Evolutionary conservation across 2,888 invertebrate species (phyloP).

Genomic region (Pseudoips prasinana): DNA sequence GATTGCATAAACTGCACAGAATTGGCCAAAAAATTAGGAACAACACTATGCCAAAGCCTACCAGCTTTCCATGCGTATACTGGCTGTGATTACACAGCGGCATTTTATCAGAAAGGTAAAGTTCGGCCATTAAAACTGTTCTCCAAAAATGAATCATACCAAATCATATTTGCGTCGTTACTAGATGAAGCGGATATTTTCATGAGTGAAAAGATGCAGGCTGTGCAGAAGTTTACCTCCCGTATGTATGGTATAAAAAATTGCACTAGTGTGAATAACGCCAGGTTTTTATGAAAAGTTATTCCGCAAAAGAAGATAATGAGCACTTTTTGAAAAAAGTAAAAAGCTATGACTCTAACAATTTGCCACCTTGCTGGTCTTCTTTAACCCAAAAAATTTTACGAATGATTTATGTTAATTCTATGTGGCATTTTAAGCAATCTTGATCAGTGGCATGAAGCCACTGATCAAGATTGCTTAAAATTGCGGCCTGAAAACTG

Average conservation of each 20-base stretch:
- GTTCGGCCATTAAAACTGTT: slow-evolving; percentile 5
- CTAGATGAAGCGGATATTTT: slow-evolving; percentile 24
- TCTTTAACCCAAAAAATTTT: slow-evolving; percentile 10
- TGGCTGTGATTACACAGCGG: slow-evolving; percentile 38
- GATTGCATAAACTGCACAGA: neutral
- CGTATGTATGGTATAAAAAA: slow-evolving; percentile 7
- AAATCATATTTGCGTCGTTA: slow-evolving; percentile 41
- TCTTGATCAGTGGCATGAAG: too few relatives aligned
- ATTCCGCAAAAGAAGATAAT: neutral
- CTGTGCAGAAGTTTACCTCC: neutral
- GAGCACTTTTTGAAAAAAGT: neutral
- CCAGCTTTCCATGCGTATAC: slow-evolving; percentile 39
- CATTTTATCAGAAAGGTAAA: slow-evolving; percentile 39
- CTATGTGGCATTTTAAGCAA: slow-evolving; percentile 16
- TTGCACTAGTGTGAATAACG: slow-evolving; percentile 6
- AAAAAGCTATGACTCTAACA: slow-evolving; percentile 1
- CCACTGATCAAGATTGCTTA: slow-evolving; percentile 10
- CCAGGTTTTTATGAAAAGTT: slow-evolving; percentile 19
- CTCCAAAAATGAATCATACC: slow-evolving; percentile 32
- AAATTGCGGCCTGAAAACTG: slow-evolving; percentile 12
- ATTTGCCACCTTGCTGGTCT: slow-evolving; percentile 1
- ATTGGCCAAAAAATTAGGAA: neutral
- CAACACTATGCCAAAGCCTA: slow-evolving; percentile 7
- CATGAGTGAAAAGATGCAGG: slow-evolving; percentile 38
- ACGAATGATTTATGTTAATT: slow-evolving; percentile 10